Base-by-base conservation (phyloP, 1,140 invertebrate genomes). In the Tetraneura akinire region DNA sequence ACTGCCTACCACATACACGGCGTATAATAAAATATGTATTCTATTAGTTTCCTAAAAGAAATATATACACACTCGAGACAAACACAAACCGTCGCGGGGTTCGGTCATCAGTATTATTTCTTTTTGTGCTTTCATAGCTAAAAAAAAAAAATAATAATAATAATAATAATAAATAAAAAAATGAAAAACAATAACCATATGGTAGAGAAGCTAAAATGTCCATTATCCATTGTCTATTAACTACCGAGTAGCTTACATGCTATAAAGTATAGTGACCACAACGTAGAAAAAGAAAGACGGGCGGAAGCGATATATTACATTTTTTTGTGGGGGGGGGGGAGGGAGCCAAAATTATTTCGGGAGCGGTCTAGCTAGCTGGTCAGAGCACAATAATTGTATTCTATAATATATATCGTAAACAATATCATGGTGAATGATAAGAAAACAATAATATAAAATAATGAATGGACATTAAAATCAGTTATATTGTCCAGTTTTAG, bases 141-240 rank as follows among this genome's bases (percentile, higher is more conserved):
- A 47, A 53, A 53, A 29, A 32, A 26, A 29, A 13, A 21, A 57
- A 21, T 21, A 57, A 3, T 8, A 57, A 57, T 57, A 26, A 57
- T 16, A 45, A 68, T 23, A 23, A 45, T 23, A 45, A 57, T 23
- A 37, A 21, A 68, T 21, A 71, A 73, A 51, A 73, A 49, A 21
- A 57, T 5, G 21, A 78, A 78, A 78, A 78, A 78, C 74, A 78
- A 78, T 78, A 57, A 78, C 74, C 74, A 78, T 60, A 62, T 78
- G 74, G 55, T 3, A 37, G 53, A 78, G 55, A 71, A 18, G 42
- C 53, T 78, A 60, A n/a, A 57, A 60, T 57, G 42, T 45, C 21
- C 49, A 60, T 45, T 78, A 57, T 78, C 74, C 55, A 60, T 60
- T 78, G 74, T 78, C 71, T 76, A 76, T 55, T 42, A 76, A 60